Evolutionary conservation across 2,113 vertebrate genomes (phyloP), one percentile per base, ranked within the genome.

Genomic region (Mustela lutreola): DNA sequence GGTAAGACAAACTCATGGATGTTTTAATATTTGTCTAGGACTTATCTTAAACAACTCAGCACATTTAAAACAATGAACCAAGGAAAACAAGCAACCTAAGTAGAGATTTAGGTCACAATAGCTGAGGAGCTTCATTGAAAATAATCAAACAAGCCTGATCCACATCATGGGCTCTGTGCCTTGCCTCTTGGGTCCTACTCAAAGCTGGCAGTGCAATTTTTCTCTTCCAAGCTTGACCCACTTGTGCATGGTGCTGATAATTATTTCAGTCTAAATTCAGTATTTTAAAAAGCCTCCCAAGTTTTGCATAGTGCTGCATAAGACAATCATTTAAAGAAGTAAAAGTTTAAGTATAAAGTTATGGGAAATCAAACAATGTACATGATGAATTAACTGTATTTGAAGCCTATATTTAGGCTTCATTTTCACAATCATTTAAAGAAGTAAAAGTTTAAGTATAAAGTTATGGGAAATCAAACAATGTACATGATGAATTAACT

Each of bases 151-250:
- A 88, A 91, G 45, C 24, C 53, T 83, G n/a, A 85, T 48, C 19
- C 60, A 96, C 26, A 96, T 89, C 91, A 58, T 82, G 33, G 31
- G n/a, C 28, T 89, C 11, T 89, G 14, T 63, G 82, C 86, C n/a
- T 88, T 85, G 62, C 78, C 81, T 97, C 94, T 92, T 80, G 89
- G 82, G 94, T 83, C 58, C 92, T 86, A 91, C 62, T 92, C 78
- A 83, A 65, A 86, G 70, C 81, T 89, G 73, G 73, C 95, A 91
- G 48, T 56, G 28, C n/a, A 80, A 19, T 83, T 83, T 95, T 95
- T 95, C 65, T 93, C 75, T 97, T 89, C 85, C 67, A 96, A 62
- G 14, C 39, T 39, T 96, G 95, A 96, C 73, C 82, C 89, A 92
- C 33, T 96, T 97, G 58, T 83, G 21, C 33, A 83, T 28, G 50